phyloP scores from a whole-genome alignment of 2,888 invertebrate species.

The Pristionchus arcanus region DNA sequence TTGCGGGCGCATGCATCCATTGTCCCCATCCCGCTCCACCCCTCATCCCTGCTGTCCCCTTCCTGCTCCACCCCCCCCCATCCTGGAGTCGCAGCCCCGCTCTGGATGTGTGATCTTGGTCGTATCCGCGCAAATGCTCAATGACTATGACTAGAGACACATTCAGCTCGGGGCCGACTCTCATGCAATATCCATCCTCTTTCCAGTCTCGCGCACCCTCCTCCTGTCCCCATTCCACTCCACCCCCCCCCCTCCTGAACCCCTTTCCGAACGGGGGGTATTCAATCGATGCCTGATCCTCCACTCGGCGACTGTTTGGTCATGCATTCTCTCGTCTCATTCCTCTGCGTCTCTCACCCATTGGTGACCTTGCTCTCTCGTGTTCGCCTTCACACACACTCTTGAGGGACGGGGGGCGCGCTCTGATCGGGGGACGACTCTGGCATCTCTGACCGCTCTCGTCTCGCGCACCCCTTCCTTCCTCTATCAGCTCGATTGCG shows the following conservation, averaged over 20 bases:
- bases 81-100: slow-evolving; percentile 40
- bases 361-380: slow-evolving; percentile 46
- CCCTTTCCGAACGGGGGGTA: background rate
- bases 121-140: slow-evolving; percentile 47
- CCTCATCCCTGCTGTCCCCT: slow-evolving; percentile 11
- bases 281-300: slow-evolving; percentile 29
- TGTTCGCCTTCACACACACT: slow-evolving; percentile 35
- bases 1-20: slow-evolving; percentile 16
- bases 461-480: slow-evolving; percentile 14
- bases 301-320: slow-evolving; percentile 37
- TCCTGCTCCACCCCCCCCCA: background rate
- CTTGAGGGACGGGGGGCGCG: slow-evolving; percentile 21
- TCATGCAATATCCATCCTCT: background rate
- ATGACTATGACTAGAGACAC: slow-evolving; percentile 57
- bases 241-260: background rate
- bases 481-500: slow-evolving; percentile 29
- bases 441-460: slow-evolving; percentile 36
- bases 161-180: slow-evolving; percentile 55
- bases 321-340: slow-evolving; percentile 15
- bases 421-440: slow-evolving; percentile 7
- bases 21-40: slow-evolving; percentile 4
- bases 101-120: slow-evolving; percentile 56
- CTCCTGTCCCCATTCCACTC: background rate
- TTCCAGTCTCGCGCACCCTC: background rate
- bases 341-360: slow-evolving; percentile 40